Percentiles rank a stretch among this genome's conserved stretches.
These are phyloP conservation scores for Eremobia ochroleuca DNA, from an alignment of 2,888 invertebrate genomes.

Conservation along the genomic window DNA sequence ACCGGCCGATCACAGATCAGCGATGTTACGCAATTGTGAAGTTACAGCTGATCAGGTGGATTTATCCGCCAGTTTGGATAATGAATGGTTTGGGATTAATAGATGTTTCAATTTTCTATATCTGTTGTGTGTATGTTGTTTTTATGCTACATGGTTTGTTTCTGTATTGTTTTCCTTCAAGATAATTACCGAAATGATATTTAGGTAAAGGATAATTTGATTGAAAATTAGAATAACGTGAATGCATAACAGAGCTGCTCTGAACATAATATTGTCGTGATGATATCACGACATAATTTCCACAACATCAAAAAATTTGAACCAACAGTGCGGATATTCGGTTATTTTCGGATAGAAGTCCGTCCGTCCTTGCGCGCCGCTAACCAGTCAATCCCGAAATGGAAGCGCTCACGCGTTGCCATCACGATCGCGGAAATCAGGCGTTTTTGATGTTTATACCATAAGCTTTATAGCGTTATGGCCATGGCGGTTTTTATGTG, in stretches of 20 bases:
- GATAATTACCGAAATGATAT: background rate
- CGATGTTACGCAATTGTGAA: slow-evolving; percentile 29
- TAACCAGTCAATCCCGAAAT: slow-evolving; percentile 66
- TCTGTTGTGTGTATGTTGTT: background rate
- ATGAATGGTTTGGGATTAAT: background rate
- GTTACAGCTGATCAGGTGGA: slow-evolving; percentile 11
- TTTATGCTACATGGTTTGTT: background rate
- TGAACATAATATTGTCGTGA: slow-evolving; percentile 2
- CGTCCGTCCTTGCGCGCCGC: slow-evolving; percentile 30
- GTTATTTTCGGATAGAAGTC: slow-evolving; percentile 37
- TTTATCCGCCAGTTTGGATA: slow-evolving; percentile 15
- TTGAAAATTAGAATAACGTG: background rate
- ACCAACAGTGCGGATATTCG: slow-evolving; percentile 16
- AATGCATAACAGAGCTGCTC: background rate
- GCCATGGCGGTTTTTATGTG: slow-evolving; percentile 24
- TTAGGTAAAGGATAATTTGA: background rate
- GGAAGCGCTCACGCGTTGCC: slow-evolving; percentile 61
- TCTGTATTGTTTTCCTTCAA: background rate
- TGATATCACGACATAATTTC: slow-evolving; percentile 10
- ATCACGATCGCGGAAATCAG: slow-evolving; percentile 65
- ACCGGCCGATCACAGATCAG: slow-evolving; percentile 31
- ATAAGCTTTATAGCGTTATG: slow-evolving; percentile 31
- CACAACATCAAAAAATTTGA: slow-evolving; percentile 22
- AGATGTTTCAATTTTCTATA: slow-evolving; percentile 9
- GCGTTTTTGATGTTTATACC: slow-evolving; percentile 59